Evolutionary conservation across 2,797 vertebrate genomes (phyloP), one percentile per base, ranked within the genome.

Genomic region (Buceros bicornis): DNA sequence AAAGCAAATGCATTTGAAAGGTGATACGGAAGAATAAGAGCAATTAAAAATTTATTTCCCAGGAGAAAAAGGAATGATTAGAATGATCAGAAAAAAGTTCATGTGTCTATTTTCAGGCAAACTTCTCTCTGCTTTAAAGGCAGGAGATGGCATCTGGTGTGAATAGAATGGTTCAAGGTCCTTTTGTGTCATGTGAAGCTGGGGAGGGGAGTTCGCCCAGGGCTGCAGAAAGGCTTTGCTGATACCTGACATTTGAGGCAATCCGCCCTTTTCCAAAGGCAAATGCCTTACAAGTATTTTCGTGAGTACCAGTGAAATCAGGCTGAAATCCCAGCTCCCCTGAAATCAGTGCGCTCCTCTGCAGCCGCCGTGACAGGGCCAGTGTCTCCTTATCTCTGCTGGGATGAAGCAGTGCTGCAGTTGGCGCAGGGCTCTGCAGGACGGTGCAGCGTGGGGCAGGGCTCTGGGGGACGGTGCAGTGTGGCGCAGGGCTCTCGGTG

Each of bases 31-130:
- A 96, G 93, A 95, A 94, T 83, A 87, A 79, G 88, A 76, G 72
- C 90, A 96, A 96, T 95, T 96, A 96, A 96, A 96, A 89, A 96
- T 95, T 88, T 86, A 95, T 95, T 84, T 94, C 83, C 70, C 8
- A 1, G 26, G 88, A 76, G 87, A 8, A 20, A 81, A 81, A 80
- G 65, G 61, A 76, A 56, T 17, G 14, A 87, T 86, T 86, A 86
- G 64, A 88, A 64, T 4, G 18, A 84, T 60, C 0, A 8, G 86
- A 60, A 69, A 71, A 76, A 90, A 90, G 95, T 82, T 87, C 82
- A 79, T 5, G 5, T 48, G 62, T 83, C 33, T 61, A 31, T 79
- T 89, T 90, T 51, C 73, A 80, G 82, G 85, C 86, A 73, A 95
- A 76, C 86, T 91, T 76, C 73, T 70, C 85, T 60, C 3, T 0